Conservation (phyloP, 2,113 vertebrate genomes). For the Eidolon helvum region DNA sequence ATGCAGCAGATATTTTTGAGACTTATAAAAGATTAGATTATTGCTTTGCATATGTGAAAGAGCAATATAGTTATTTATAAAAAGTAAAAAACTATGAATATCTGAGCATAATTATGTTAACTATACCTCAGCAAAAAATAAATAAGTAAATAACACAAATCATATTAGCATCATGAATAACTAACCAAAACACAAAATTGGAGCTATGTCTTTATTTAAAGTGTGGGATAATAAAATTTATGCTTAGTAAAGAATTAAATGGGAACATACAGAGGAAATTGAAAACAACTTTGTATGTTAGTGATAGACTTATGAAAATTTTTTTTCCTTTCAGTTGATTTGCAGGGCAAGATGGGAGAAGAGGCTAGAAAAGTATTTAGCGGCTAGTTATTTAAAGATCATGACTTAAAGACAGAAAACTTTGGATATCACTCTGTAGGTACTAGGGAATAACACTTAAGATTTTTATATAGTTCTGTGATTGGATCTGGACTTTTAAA, state of each 20-base stretch:
- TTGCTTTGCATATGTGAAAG: neutral
- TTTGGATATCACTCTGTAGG: neutral
- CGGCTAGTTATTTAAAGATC: neutral
- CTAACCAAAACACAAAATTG: neutral
- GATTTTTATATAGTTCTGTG: neutral
- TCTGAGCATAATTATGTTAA: neutral
- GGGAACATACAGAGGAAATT: neutral
- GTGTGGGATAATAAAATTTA: neutral
- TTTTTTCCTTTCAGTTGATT: neutral
- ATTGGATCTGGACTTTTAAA: neutral
- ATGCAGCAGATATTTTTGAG: neutral
- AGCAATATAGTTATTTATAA: neutral
- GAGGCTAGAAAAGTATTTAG: neutral
- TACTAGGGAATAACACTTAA: neutral
- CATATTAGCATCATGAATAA: neutral
- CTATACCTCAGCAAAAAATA: neutral
- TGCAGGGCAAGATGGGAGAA: neutral
- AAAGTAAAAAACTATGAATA: neutral
- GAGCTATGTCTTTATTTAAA: neutral
- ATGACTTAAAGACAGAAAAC: neutral
- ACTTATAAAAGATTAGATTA: neutral
- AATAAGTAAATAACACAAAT: neutral
- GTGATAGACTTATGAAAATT: neutral
- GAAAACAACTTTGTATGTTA: neutral
- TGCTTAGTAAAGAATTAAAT: neutral